Evolutionary conservation across 2,113 vertebrate species (phyloP).

Genomic region (Apaloderma vittatum): DNA sequence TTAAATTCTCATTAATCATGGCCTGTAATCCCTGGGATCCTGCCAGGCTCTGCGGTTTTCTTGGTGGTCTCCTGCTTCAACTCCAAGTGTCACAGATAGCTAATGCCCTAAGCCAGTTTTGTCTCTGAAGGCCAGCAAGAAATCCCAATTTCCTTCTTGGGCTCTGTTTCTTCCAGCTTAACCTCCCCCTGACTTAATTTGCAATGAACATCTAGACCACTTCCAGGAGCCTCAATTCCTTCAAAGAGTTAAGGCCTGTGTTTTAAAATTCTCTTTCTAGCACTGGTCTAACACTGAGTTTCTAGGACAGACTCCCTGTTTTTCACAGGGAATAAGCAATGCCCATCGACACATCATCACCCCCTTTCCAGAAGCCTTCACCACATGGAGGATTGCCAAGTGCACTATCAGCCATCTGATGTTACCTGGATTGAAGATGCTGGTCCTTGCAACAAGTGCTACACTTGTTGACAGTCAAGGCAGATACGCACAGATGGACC

Average conservation of each 20-base stretch:
- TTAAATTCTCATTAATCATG: constrained; percentile 42
- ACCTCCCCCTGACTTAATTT: neutral
- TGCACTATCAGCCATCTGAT: accelerated
- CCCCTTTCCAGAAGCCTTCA: neutral
- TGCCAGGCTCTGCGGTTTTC: constrained; percentile 6
- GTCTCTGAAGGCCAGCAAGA: neutral
- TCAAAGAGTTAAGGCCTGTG: neutral
- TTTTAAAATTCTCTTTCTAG: neutral
- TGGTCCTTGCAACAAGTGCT: neutral
- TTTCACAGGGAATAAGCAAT: neutral
- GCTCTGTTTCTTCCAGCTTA: neutral
- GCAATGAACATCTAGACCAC: neutral
- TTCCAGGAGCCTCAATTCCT: neutral
- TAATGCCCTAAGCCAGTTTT: neutral
- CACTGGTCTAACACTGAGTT: neutral
- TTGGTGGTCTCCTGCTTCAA: constrained; percentile 31
- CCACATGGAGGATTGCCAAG: neutral
- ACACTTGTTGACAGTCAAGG: accelerated
- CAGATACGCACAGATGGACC: neutral
- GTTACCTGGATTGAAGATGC: neutral
- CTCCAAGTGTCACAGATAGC: neutral
- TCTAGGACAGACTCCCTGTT: neutral
- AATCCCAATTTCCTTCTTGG: neutral
- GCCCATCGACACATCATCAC: neutral
- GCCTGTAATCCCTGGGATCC: constrained; percentile 22